Conservation (phyloP, 2,888 invertebrate genomes). For the Pyrrhosoma nymphula region DNA sequence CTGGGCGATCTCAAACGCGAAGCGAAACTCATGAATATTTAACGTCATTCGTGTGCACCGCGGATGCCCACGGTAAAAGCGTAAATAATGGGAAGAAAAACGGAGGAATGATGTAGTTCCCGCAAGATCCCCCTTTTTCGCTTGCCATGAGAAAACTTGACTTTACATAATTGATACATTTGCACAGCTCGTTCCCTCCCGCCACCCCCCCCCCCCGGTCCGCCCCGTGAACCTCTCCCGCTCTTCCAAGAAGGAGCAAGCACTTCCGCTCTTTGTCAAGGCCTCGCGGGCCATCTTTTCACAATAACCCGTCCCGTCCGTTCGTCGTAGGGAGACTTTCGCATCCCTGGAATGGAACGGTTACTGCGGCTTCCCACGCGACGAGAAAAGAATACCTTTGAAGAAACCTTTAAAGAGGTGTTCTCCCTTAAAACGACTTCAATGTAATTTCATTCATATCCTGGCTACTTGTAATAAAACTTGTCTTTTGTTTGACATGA, state of each 20-base stretch:
- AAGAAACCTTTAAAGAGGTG: background rate
- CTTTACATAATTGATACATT: slow-evolving; percentile 35
- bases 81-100: background rate
- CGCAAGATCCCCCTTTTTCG: background rate
- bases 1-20: background rate
- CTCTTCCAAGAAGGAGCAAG: background rate
- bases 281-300: background rate
- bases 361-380: background rate
- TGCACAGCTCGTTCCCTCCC: background rate
- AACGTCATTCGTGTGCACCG: background rate
- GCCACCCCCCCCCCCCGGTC: background rate
- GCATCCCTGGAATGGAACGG: background rate
- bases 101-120: background rate
- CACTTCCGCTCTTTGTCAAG: slow-evolving; percentile 20
- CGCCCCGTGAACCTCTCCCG: background rate
- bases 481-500: too few species aligned
- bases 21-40: background rate
- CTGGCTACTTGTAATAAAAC: too few species aligned
- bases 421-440: too few species aligned
- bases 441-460: too few species aligned
- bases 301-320: background rate
- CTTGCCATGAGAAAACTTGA: background rate
- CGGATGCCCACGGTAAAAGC: slow-evolving; percentile 20
- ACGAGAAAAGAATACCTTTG: background rate
- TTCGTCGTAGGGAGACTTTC: background rate